Evolutionary conservation across 2,797 vertebrate genomes (phyloP), one percentile per base, ranked within the genome.

Genomic region (Clarias fuscus): DNA sequence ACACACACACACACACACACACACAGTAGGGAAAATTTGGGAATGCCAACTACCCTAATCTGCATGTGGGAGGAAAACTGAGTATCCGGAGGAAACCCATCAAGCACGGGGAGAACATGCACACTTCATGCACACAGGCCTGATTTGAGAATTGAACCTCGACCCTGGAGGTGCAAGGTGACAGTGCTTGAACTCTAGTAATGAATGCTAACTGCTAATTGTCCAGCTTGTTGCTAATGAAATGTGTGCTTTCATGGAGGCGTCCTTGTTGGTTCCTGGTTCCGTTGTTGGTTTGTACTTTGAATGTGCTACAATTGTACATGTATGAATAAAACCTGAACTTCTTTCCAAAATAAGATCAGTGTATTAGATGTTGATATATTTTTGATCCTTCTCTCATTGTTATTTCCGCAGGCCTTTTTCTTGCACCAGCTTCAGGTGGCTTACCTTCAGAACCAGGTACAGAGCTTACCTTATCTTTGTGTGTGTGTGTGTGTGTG

Each of bases 401-500:
- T 73, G 75, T 82, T 4, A 18, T 72, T 75, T 82, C 90, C 87
- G 10, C 89, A 99, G 98, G 97, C 96, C 0, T 92, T 95, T 10
- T 97, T 97, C 87, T 91, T 99, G 83, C 96, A 97, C 91, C 94
- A 95, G 56, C 90, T 98, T 77, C 97, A 97, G 91, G 96, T 94
- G 2, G 85, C 96, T 76, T 98, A 98, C 88, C 94, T 99, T n/a
- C 96, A 97, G 92, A 98, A 96, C 82, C 98, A 98, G 93, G 97
- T 98, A 92, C 91, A 76, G 27, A 27, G 37, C 17, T 8, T 83
- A 14, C 48, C 5, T 58, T 33, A 20, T 37, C 15, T 30, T 7
- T 37, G 65, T 58, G 81, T 82, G 59, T 59, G 37, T 58, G 40
- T 67, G 40, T 64, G 27, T 80, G 61, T 65, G 30, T 77, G 43